Percentiles rank a stretch among this genome's conserved stretches.
phyloP scores from a whole-genome alignment of 92 coral and sea anemone species.

The Virgularia gustaviana region DNA sequence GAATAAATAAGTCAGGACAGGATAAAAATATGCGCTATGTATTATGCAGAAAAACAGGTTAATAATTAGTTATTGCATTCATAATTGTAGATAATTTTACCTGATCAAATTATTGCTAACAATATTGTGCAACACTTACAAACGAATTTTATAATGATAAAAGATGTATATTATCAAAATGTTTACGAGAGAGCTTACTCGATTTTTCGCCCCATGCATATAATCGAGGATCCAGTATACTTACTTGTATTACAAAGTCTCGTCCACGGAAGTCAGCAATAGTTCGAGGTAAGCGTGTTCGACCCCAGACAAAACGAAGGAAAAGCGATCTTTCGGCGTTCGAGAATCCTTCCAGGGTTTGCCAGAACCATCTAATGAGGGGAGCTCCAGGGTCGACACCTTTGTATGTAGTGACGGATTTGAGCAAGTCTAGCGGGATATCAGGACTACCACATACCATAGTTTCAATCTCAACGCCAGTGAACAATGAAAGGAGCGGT shows the following conservation, averaged over 20 bases:
- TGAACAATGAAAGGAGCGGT: conserved; percentile 84
- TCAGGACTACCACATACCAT: conserved; percentile 99
- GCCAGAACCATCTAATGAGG: conserved; percentile 97
- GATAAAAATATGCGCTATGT: neutral
- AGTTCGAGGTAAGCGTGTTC: conserved; percentile 94
- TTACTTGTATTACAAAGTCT: conserved; percentile 96
- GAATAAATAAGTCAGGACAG: neutral
- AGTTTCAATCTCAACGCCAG: conserved; percentile 93
- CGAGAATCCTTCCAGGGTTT: conserved; percentile 90
- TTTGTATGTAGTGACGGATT: conserved; percentile 93
- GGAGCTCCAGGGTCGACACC: conserved; percentile 85
- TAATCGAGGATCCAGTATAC: too few relatives aligned
- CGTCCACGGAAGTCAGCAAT: conserved; percentile 97
- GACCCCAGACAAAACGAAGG: conserved; percentile 96
- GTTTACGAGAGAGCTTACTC: too few relatives aligned
- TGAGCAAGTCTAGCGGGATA: conserved; percentile 86
- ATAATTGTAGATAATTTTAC: neutral
- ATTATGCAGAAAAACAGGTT: neutral
- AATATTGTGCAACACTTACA: neutral
- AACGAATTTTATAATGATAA: too few relatives aligned
- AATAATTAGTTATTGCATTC: neutral
- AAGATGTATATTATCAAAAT: too few relatives aligned
- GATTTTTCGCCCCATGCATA: too few relatives aligned
- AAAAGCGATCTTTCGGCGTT: conserved; percentile 94
- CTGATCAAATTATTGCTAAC: neutral